Evolutionary conservation across 1,140 invertebrate species (phyloP).

Genomic region (Thaumatotibia leucotreta): DNA sequence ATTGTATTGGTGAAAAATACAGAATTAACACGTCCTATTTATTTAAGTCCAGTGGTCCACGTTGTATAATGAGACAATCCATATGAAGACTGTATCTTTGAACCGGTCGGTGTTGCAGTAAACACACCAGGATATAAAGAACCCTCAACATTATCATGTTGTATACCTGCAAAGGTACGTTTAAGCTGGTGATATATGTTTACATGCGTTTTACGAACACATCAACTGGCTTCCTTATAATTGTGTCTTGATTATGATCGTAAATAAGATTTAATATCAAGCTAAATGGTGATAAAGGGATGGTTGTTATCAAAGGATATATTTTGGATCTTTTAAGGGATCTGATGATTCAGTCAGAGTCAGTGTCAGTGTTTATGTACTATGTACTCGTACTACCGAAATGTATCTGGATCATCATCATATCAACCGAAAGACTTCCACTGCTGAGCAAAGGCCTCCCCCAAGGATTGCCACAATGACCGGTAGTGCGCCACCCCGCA

Average conservation of each 20-base stretch:
- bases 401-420: too few species aligned
- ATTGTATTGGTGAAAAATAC: too few species aligned
- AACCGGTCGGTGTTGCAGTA: background rate
- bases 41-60: too few species aligned
- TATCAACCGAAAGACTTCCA: too few species aligned
- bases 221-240: slow-evolving; percentile 8
- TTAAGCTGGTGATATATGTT: background rate
- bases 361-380: background rate
- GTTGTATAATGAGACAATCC: background rate
- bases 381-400: too few species aligned
- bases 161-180: background rate
- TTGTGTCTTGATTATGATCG: background rate
- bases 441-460: too few species aligned
- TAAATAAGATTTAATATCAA: background rate
- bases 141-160: background rate
- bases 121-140: background rate
- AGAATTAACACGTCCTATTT: too few species aligned
- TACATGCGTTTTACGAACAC: background rate
- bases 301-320: background rate
- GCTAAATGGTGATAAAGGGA: background rate
- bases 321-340: background rate
- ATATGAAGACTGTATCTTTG: background rate
- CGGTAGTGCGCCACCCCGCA: too few species aligned
- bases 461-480: too few species aligned
- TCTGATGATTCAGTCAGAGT: background rate